Conservation (phyloP, 1,140 invertebrate species). For the Heliconius himera region DNA sequence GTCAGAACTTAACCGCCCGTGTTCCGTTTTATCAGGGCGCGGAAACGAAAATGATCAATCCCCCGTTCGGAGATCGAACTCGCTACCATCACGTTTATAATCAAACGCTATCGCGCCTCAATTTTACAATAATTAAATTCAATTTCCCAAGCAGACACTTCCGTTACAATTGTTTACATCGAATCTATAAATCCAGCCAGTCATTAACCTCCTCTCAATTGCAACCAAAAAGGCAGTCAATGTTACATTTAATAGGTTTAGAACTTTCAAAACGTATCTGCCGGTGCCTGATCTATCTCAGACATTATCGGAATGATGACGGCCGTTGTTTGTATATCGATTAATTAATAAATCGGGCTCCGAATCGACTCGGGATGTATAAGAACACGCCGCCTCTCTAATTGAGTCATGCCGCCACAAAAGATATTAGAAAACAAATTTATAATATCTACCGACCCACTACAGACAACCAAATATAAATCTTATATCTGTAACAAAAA, state of each 20-base stretch:
- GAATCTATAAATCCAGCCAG: background rate
- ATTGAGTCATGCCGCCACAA: slow-evolving; percentile 76
- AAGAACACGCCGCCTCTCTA: slow-evolving; percentile 75
- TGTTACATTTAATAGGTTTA: slow-evolving; percentile 28
- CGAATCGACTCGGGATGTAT: slow-evolving; percentile 72
- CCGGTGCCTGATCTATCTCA: slow-evolving; percentile 57
- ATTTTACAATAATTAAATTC: background rate
- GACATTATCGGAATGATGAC: slow-evolving; percentile 70
- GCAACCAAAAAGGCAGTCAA: slow-evolving; percentile 36
- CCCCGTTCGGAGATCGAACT: too few relatives aligned
- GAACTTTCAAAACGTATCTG: slow-evolving; percentile 29
- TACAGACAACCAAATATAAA: slow-evolving; percentile 30
- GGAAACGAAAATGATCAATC: too few relatives aligned
- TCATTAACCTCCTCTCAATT: slow-evolving; percentile 31
- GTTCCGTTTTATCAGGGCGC: too few relatives aligned
- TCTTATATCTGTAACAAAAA: slow-evolving; percentile 37
- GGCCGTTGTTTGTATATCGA: slow-evolving; percentile 79
- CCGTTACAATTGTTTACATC: slow-evolving; percentile 13
- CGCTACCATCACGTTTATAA: too few relatives aligned
- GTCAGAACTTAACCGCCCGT: too few relatives aligned
- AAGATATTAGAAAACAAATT: slow-evolving; percentile 62
- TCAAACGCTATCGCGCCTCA: too few relatives aligned
- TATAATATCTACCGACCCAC: slow-evolving; percentile 29
- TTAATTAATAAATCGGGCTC: slow-evolving; percentile 79
- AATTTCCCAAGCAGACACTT: background rate